Evolutionary conservation across 1,140 invertebrate species (phyloP).

Genomic region (Aradophagus sp.): DNA sequence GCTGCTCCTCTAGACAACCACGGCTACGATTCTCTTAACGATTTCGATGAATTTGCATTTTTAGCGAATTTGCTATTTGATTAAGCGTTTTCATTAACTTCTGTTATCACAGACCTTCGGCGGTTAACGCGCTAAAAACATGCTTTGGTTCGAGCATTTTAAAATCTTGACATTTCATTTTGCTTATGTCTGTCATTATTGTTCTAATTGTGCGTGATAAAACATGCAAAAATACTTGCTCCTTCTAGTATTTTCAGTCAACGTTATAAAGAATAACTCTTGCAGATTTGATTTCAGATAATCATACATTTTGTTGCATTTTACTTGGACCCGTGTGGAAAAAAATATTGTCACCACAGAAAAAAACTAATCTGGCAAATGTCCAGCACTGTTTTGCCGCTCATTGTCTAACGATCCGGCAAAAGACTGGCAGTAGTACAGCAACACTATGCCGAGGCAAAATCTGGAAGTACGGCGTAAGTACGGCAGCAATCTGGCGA

Average conservation of each 20-base stretch:
- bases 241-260: constrained; percentile 1
- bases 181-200: constrained; percentile 20
- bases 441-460: too few species aligned
- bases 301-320: too few species aligned
- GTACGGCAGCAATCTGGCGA: too few species aligned
- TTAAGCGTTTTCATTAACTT: constrained; percentile 61
- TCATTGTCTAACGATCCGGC: too few species aligned
- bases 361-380: too few species aligned
- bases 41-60: constrained; percentile 63
- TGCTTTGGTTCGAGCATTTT: constrained; percentile 33
- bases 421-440: too few species aligned
- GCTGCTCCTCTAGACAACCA: constrained; percentile 40
- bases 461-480: too few species aligned
- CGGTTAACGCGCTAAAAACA: constrained; percentile 53
- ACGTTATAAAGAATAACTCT: too few species aligned
- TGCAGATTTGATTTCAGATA: too few species aligned
- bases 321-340: too few species aligned
- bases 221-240: constrained; percentile 25
- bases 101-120: constrained; percentile 54
- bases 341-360: too few species aligned
- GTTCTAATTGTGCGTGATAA: constrained; percentile 22
- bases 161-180: constrained; percentile 21
- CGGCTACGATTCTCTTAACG: constrained; percentile 54
- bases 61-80: constrained; percentile 61
- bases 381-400: too few species aligned